Percentiles rank a stretch among this genome's conserved stretches.
Conservation (phyloP, 2,113 vertebrate genomes). For the Megaceryle torquata region DNA sequence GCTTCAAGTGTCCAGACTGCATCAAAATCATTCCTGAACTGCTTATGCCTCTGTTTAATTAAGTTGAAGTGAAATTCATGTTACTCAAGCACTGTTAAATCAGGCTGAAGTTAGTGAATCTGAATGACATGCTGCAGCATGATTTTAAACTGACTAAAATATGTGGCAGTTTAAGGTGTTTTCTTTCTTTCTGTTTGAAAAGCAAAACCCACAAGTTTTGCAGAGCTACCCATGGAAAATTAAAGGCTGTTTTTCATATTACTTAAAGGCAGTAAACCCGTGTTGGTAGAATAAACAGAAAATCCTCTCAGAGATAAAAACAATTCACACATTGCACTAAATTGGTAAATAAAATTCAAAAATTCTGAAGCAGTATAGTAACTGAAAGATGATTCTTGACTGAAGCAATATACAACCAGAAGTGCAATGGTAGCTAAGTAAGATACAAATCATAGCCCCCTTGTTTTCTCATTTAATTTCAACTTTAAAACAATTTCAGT, state of each 20-base stretch:
- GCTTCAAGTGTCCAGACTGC: conserved; percentile 39
- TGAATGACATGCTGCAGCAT: conserved; percentile 17
- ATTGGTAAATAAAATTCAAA: not conserved
- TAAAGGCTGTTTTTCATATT: not conserved
- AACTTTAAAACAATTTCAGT: conserved; percentile 29
- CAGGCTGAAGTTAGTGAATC: conserved; percentile 41
- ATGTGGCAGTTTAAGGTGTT: not conserved
- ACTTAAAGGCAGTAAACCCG: not conserved
- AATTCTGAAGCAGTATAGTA: not conserved
- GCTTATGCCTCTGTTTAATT: conserved; percentile 48
- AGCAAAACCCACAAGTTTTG: not conserved
- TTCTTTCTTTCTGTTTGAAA: not conserved
- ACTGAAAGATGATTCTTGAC: not conserved
- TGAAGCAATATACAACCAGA: not conserved
- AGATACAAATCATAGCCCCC: not conserved
- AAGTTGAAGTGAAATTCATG: conserved; percentile 61
- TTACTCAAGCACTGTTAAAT: conserved; percentile 55
- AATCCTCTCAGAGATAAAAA: not conserved
- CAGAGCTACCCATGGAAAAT: not conserved
- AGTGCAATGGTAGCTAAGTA: not conserved
- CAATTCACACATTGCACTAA: not conserved
- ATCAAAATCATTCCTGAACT: conserved; percentile 58
- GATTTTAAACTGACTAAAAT: conserved; percentile 33
- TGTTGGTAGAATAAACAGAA: not conserved
- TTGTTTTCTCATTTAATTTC: conserved; percentile 30